These are phyloP conservation scores for Corythornis vintsioides DNA, from an alignment of 2,113 vertebrate genomes.

Conservation along the genomic window DNA sequence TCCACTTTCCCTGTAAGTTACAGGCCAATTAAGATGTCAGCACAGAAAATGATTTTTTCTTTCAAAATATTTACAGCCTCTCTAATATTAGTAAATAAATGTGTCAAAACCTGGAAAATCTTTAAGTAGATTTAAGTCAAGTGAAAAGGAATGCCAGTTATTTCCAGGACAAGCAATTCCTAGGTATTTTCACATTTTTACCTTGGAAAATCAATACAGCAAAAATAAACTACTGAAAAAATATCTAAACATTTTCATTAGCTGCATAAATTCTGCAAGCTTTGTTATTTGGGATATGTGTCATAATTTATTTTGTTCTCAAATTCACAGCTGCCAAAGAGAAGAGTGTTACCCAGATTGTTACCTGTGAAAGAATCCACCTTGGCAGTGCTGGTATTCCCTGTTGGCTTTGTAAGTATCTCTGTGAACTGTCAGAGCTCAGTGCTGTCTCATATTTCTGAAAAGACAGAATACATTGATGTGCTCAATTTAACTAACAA, in stretches of 20 bases:
- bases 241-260: neutral
- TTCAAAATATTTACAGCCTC: neutral
- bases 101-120: neutral
- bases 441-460: neutral
- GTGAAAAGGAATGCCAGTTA: neutral
- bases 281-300: constrained; percentile 40
- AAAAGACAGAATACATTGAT: neutral
- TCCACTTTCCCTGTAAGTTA: neutral
- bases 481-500: neutral
- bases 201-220: neutral
- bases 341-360: neutral
- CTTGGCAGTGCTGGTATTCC: constrained; percentile 42
- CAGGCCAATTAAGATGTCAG: neutral
- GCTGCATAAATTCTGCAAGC: constrained; percentile 42
- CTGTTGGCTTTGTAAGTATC: constrained; percentile 41
- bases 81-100: neutral
- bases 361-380: constrained; percentile 2
- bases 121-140: neutral
- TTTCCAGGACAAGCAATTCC: neutral
- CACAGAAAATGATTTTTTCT: neutral
- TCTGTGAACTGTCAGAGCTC: neutral
- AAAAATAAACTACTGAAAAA: neutral
- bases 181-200: neutral
- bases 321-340: neutral
- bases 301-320: neutral